Evolutionary conservation across 2,888 invertebrate genomes (phyloP), one percentile per base, ranked within the genome.

Genomic region (Disparrhopalites patrizii): DNA sequence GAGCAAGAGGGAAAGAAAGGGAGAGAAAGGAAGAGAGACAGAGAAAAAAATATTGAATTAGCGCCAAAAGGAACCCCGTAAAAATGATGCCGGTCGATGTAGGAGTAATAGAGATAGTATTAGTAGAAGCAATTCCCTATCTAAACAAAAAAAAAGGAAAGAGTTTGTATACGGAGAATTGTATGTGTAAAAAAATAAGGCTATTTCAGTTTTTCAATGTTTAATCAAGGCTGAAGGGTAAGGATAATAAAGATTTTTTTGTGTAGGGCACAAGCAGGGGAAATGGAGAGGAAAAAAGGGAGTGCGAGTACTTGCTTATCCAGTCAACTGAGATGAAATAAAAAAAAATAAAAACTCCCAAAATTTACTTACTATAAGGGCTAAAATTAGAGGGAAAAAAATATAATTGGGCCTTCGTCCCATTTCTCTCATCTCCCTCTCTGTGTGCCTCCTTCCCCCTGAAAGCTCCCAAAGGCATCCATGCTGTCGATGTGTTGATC

Each of bases 31-130:
- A 31, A 31, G 31, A 55, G 25, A 20, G 20, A 43, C 27, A 43
- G 28, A 58, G 43, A 28, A 18, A 30, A 58, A 20, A 43, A 30
- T 38, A 40, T 58, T 58, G 58, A 40, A 40, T 58, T 27, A 31
- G 20, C 38, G 43, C 58, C 58, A 58, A 40, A 58, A 33, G 30
- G 58, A 43, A 27, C 30, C 1, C 18, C 18, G 47, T 47, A 47
- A 47, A 47, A 47, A 47, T 47, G 20, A 25, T 7, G 25, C 47
- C 20, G 23, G 13, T 47, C 47, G 47, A 47, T 47, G 8, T 8
- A 36, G 23, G 20, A 47, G n/a, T n/a, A n/a, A n/a, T n/a, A n/a
- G n/a, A n/a, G n/a, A n/a, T n/a, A n/a, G n/a, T n/a, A n/a, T n/a
- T n/a, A n/a, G n/a, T n/a, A 20, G 20, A 23, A 47, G 47, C 25